Conservation (phyloP, 1,140 invertebrate species). For the Chironomus tepperi region DNA sequence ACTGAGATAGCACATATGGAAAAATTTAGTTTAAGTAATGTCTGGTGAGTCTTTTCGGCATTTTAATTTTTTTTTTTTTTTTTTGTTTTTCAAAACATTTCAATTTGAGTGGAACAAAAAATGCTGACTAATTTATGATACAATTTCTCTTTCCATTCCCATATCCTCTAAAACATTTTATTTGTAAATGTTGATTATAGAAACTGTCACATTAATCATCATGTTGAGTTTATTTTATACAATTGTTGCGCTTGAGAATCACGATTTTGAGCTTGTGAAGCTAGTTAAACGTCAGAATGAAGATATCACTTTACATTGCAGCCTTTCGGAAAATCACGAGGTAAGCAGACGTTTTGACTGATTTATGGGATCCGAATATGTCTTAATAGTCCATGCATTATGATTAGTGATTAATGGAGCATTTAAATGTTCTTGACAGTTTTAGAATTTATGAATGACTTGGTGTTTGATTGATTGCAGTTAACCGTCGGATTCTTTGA, state of each 20-base stretch:
- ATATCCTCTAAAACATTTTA: not conserved
- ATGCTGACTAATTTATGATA: slow-evolving; percentile 11
- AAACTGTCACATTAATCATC: slow-evolving; percentile 13
- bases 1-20: not conserved
- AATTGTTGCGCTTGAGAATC: not conserved
- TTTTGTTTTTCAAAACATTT: not conserved
- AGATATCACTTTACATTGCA: not conserved
- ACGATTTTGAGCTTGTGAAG: slow-evolving; percentile 4
- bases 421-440: no score
- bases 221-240: slow-evolving; percentile 9
- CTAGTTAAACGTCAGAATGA: not conserved
- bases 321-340: not conserved
- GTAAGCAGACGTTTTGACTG: not conserved
- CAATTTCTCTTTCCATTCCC: not conserved
- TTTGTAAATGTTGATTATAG: not conserved
- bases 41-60: slow-evolving; percentile 13
- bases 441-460: no score
- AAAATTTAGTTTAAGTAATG: slow-evolving; percentile 3
- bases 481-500: no score
- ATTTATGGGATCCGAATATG: no score
- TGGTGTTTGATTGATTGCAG: no score
- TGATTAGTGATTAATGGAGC: no score
- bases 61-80: not conserved
- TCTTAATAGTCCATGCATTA: no score
- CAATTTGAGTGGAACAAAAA: not conserved